Evolutionary conservation across 1,140 invertebrate species (phyloP), one percentile per base, ranked within the genome.

Genomic region (Melitaea cinxia): DNA sequence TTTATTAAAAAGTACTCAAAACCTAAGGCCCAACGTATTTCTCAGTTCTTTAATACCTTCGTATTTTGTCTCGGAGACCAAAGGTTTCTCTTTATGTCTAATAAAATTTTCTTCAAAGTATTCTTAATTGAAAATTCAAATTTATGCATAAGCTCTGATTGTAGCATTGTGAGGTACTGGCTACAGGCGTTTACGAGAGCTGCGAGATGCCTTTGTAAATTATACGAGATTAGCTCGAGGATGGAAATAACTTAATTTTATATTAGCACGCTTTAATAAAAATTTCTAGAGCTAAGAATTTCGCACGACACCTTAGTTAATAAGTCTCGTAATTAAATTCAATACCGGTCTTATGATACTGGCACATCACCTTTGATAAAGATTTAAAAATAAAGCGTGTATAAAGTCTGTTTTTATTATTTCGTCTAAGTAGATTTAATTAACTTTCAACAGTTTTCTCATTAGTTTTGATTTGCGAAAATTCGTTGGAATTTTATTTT

Each of bases 91-190:
- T 88, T 88, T 86, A 87, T 83, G 80, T 88, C 83, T 88, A 88
- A 90, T 88, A 90, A 88, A 88, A 88, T 90, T 88, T 88, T 85
- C 87, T 89, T 85, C 84, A 87, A 87, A 87, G 88, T 89, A 84
- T 85, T 82, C 82, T 86, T 90, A 90, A 90, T 90, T 90, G 85
- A 90, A 90, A 90, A 90, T 90, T 90, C 80, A 90, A 90, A 90
- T 90, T 90, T 89, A 90, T 90, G 85, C 88, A 90, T 90, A 90
- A 90, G 86, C 81, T 87, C 83, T 88, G 88, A 90, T 90, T 90
- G 83, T 88, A 80, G 77, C 72, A 75, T 72, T 78, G 79, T 72
- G 62, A 79, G 64, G 70, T 61, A 66, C 76, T 72, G 73, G 57
- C 62, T 77, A 77, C 73, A 78, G 70, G 68, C 80, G 72, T 85